Percentiles rank a stretch among this genome's conserved stretches.
phyloP scores from a whole-genome alignment of 2,797 vertebrate genomes.

The Pyrocephalus nanus region DNA sequence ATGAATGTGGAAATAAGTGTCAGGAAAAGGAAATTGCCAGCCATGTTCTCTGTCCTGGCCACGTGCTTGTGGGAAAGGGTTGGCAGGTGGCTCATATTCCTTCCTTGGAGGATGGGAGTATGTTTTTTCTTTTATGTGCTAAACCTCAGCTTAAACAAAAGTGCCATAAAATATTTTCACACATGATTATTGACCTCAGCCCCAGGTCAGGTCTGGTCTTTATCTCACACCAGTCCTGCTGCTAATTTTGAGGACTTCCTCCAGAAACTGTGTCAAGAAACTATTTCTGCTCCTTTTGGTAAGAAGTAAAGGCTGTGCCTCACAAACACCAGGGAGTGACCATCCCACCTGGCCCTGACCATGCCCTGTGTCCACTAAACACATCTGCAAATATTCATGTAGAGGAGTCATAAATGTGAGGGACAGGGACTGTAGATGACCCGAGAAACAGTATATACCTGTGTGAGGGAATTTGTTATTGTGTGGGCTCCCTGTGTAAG shows the following conservation, averaged over 20 bases:
- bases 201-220: background rate
- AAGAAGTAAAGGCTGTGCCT: background rate
- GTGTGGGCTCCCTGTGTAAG: background rate
- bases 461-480: background rate
- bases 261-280: background rate
- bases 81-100: background rate
- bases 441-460: background rate
- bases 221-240: background rate
- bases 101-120: background rate
- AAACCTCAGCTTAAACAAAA: background rate
- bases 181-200: background rate
- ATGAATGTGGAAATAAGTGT: background rate
- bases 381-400: fast-evolving
- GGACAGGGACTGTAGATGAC: fast-evolving
- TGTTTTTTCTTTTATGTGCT: background rate
- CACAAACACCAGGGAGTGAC: background rate
- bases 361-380: background rate
- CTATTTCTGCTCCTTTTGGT: background rate
- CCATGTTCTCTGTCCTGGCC: background rate
- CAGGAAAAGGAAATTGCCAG: slow-evolving; percentile 15
- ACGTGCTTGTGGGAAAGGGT: background rate
- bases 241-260: background rate
- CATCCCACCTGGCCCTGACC: background rate
- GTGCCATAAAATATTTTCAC: background rate
- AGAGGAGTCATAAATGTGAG: background rate